A percentile compares a stretch with the other conserved stretches of the same genome.
These are phyloP conservation scores for Leptopterna dolabrata DNA, from an alignment of 2,888 invertebrate species.

Conservation along the genomic window DNA sequence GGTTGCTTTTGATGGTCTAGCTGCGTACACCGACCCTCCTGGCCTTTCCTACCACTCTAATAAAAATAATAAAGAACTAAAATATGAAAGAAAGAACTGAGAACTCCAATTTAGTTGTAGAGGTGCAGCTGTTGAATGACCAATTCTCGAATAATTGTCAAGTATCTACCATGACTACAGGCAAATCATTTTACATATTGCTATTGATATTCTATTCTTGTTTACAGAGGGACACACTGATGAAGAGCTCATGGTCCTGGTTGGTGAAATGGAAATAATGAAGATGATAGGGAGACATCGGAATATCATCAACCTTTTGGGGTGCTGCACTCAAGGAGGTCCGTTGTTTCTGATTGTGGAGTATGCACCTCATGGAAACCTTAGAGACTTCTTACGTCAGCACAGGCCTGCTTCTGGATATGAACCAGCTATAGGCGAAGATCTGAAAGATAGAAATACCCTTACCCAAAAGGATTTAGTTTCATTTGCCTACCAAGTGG, in stretches of 20 bases:
- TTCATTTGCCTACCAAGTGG: constrained; percentile 96
- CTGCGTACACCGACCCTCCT: too few relatives aligned
- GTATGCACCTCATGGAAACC: constrained; percentile 91
- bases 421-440: constrained; percentile 76
- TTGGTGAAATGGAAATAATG: constrained; percentile 99
- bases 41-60: too few relatives aligned
- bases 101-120: too few relatives aligned
- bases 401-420: constrained; percentile 80
- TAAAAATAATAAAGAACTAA: too few relatives aligned
- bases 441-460: constrained; percentile 76
- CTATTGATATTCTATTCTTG: too few relatives aligned
- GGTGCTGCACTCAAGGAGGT: constrained; percentile 95
- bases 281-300: constrained; percentile 97
- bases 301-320: constrained; percentile 97
- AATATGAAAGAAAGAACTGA: too few relatives aligned
- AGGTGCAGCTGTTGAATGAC: too few relatives aligned
- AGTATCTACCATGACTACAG: too few relatives aligned
- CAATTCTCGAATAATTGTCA: too few relatives aligned
- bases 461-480: constrained; percentile 94
- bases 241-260: constrained; percentile 94
- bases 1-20: too few relatives aligned
- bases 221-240: constrained; percentile 93
- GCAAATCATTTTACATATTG: too few relatives aligned
- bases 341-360: constrained; percentile 89
- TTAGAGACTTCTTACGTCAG: constrained; percentile 91